phyloP scores from a whole-genome alignment of 2,888 invertebrate species.

The Drosophila parthenogenetica region DNA sequence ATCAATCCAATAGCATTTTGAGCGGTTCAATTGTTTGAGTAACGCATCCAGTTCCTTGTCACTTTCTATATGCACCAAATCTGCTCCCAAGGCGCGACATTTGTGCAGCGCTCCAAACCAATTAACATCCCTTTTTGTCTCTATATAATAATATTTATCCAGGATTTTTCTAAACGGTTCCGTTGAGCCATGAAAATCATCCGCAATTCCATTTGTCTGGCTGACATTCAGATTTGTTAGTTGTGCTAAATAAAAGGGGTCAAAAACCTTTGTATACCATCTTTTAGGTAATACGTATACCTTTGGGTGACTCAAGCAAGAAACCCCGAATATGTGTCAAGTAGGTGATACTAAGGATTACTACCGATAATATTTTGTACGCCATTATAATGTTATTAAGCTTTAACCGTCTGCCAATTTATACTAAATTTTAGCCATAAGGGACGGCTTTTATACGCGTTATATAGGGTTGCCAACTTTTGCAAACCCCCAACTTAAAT shows the following conservation, averaged over 20 bases:
- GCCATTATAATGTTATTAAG: slow-evolving; percentile 5
- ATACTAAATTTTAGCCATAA: not conserved
- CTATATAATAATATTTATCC: slow-evolving; percentile 30
- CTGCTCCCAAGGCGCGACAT: slow-evolving; percentile 20
- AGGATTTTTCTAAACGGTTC: not conserved
- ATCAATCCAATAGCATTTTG: slow-evolving; percentile 19
- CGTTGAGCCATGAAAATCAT: slow-evolving; percentile 3
- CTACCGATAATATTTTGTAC: not conserved
- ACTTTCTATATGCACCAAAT: slow-evolving; percentile 22
- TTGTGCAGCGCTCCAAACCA: slow-evolving; percentile 35
- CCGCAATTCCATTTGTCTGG: not conserved
- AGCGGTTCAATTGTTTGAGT: not conserved
- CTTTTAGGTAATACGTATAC: slow-evolving; percentile 4
- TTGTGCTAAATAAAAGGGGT: slow-evolving; percentile 2
- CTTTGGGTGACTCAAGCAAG: not conserved
- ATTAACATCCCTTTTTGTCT: not conserved
- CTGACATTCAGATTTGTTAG: not conserved
- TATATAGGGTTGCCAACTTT: not conserved
- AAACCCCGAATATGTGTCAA: not conserved
- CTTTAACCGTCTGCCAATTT: not conserved
- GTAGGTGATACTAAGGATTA: not conserved
- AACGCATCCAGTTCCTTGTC: not conserved
- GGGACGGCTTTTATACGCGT: not conserved
- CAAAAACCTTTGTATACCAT: not conserved
- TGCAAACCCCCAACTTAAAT: too few species aligned